phyloP scores from a whole-genome alignment of 2,113 vertebrate species.

The Pseudorhombus dupliciocellatus region DNA sequence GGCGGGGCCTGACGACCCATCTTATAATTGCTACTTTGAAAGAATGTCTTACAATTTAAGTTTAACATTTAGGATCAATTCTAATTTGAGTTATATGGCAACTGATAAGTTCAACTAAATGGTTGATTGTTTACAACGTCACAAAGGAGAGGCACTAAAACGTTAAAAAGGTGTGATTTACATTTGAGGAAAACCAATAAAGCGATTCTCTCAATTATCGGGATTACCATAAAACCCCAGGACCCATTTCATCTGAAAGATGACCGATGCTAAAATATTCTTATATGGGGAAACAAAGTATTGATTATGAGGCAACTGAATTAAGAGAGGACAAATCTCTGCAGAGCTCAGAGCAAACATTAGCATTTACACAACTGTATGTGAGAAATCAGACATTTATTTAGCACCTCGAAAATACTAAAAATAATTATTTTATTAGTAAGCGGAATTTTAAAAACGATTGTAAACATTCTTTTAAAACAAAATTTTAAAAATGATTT shows the following conservation, averaged over 20 bases:
- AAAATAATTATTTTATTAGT: no score
- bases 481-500: no score
- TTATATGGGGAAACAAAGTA: background rate
- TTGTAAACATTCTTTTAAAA: no score
- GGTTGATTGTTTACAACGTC: background rate
- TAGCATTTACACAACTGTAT: background rate
- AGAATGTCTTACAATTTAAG: background rate
- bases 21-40: background rate
- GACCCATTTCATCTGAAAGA: background rate
- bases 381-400: background rate
- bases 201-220: background rate
- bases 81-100: background rate
- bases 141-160: background rate
- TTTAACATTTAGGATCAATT: background rate
- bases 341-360: background rate
- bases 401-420: no score
- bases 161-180: background rate
- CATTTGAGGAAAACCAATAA: background rate
- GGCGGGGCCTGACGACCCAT: constrained; percentile 11
- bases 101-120: background rate
- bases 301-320: background rate
- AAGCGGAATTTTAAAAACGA: no score
- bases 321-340: background rate
- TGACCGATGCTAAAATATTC: constrained; percentile 1
- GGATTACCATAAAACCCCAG: background rate